Percentiles rank a stretch among this genome's conserved stretches.
Evolutionary conservation across 2,797 vertebrate genomes (phyloP).

Genomic region (Anguilla anguilla): DNA sequence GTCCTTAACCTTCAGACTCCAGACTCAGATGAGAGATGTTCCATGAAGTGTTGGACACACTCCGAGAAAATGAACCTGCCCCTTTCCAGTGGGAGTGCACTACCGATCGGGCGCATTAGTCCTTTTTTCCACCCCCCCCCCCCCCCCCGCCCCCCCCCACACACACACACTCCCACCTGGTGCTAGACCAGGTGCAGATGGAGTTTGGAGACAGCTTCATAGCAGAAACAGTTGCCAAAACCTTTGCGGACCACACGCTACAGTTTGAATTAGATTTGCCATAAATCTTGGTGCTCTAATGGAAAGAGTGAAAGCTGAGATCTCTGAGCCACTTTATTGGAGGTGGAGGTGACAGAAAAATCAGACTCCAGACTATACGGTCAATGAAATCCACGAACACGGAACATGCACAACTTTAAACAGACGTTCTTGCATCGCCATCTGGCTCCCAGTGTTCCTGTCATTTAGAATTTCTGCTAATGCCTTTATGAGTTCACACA

Average conservation of each 20-base stretch:
- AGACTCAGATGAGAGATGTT: not conserved
- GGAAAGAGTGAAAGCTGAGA: conserved; percentile 3
- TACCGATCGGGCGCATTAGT: not conserved
- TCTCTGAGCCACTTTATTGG: not conserved
- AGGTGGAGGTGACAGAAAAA: not conserved
- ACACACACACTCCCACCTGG: not conserved
- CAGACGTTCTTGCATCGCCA: not conserved
- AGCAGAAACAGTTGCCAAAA: conserved; percentile 1
- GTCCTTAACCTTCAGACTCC: not conserved
- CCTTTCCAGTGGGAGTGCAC: not conserved
- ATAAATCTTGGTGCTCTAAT: not conserved
- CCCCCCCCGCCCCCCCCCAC: not conserved
- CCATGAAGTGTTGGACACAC: not conserved
- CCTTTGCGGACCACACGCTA: not conserved
- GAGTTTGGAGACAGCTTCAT: conserved; percentile 2
- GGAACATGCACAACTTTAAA: not conserved
- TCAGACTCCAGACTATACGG: not conserved
- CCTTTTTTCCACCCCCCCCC: not conserved
- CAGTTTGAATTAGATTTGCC: not conserved
- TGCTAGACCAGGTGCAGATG: not conserved
- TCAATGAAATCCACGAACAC: not conserved
- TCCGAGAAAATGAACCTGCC: not conserved
- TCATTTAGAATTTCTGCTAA: not conserved
- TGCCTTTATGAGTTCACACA: not conserved
- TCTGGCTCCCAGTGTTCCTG: not conserved